Evolutionary conservation across 1,140 invertebrate genomes (phyloP).

Genomic region (Phymorhynchus buccinoides): DNA sequence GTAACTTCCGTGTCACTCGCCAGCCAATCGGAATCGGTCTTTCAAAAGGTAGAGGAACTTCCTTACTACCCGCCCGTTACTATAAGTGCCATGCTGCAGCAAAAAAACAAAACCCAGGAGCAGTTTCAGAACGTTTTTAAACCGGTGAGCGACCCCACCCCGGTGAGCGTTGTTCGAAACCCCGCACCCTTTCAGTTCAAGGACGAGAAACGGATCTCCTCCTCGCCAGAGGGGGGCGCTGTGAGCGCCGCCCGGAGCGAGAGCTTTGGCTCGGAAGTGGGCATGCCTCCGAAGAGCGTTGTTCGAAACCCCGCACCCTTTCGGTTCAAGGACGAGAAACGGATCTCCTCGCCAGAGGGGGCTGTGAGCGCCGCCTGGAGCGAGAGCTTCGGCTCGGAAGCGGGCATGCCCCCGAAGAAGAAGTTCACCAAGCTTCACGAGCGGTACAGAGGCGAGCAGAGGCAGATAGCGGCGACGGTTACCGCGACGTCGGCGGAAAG

Average conservation of each 20-base stretch:
- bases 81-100: neutral
- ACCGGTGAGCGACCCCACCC: neutral
- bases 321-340: neutral
- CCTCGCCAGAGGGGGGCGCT: too few relatives aligned
- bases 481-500: neutral
- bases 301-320: too few relatives aligned
- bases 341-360: neutral
- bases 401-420: slow-evolving; percentile 23
- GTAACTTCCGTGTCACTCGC: neutral
- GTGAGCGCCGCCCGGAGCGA: too few relatives aligned
- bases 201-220: too few relatives aligned
- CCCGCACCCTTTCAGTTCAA: too few relatives aligned
- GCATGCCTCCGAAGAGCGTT: too few relatives aligned
- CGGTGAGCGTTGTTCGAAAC: neutral
- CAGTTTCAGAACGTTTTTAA: neutral
- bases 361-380: neutral
- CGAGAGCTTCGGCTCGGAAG: neutral
- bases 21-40: neutral
- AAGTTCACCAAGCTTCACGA: slow-evolving; percentile 37
- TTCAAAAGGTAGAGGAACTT: neutral
- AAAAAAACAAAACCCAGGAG: neutral
- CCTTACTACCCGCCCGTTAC: neutral
- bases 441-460: neutral
- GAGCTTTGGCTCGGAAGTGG: too few relatives aligned
- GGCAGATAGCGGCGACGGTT: neutral